Conservation (phyloP, 2,888 invertebrate genomes). For the Metalampra italica region DNA sequence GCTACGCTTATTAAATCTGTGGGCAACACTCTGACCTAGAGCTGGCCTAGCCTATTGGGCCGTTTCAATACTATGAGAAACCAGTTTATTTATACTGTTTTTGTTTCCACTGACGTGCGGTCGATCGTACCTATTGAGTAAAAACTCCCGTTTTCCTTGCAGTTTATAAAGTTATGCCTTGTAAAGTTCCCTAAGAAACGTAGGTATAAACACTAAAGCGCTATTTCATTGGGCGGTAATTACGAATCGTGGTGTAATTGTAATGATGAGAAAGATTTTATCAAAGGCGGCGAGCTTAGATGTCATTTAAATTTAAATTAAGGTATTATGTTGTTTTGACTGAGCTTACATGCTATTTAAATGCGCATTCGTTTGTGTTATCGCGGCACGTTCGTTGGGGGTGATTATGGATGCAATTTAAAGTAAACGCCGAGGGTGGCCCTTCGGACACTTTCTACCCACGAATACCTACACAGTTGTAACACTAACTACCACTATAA, state of each 20-base stretch:
- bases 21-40: too few relatives aligned
- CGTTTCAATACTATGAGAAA: too few relatives aligned
- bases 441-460: neutral
- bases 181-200: too few relatives aligned
- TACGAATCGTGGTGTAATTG: conserved; percentile 25
- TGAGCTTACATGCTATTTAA: conserved; percentile 24
- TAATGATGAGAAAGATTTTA: conserved; percentile 50
- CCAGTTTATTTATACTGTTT: too few relatives aligned
- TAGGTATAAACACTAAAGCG: neutral
- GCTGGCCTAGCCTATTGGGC: too few relatives aligned
- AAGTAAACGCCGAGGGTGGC: conserved; percentile 13
- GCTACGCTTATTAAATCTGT: too few relatives aligned
- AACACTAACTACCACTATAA: too few relatives aligned
- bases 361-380: conserved; percentile 41
- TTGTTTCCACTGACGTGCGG: too few relatives aligned
- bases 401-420: conserved; percentile 37
- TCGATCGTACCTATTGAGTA: too few relatives aligned
- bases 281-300: conserved; percentile 48
- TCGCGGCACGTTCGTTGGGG: conserved; percentile 24
- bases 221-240: conserved; percentile 2
- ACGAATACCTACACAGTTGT: too few relatives aligned
- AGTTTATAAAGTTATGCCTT: too few relatives aligned
- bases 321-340: conserved; percentile 61
- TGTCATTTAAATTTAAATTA: conserved; percentile 78
- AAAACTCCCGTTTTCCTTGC: too few relatives aligned